phyloP scores from a whole-genome alignment of 1,140 invertebrate genomes.

The Neotoxoptera formosana region DNA sequence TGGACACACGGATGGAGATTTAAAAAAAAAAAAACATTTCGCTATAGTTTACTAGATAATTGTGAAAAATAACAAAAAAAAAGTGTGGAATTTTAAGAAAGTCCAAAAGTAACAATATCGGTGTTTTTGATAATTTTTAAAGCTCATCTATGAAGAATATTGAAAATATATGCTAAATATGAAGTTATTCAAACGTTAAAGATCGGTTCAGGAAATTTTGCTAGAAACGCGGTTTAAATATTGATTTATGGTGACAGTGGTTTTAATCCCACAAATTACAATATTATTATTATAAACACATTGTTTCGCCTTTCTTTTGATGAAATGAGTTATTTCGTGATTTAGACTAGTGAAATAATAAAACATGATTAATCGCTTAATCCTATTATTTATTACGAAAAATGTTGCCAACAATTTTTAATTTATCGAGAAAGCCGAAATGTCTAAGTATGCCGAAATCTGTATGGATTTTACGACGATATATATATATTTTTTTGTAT shows the following conservation, averaged over 20 bases:
- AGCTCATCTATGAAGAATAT: background rate
- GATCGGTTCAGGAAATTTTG: background rate
- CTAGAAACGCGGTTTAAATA: background rate
- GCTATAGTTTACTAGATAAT: too few species aligned
- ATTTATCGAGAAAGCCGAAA: background rate
- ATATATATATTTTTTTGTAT: background rate
- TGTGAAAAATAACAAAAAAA: too few species aligned
- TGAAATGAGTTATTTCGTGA: background rate
- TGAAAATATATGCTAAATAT: background rate
- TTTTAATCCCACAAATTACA: background rate
- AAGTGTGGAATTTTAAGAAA: too few species aligned
- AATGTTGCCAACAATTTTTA: background rate
- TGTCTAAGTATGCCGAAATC: background rate
- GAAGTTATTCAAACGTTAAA: background rate
- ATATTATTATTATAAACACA: background rate
- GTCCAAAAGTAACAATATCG: background rate
- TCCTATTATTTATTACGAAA: background rate
- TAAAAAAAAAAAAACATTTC: too few species aligned
- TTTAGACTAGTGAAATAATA: background rate
- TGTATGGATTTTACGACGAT: background rate
- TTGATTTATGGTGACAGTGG: background rate
- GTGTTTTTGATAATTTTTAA: background rate
- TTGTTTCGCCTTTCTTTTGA: background rate
- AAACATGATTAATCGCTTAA: background rate
- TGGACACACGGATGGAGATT: too few species aligned